Conservation (phyloP, 2,113 vertebrate genomes). For the Oreotrochilus melanogaster region DNA sequence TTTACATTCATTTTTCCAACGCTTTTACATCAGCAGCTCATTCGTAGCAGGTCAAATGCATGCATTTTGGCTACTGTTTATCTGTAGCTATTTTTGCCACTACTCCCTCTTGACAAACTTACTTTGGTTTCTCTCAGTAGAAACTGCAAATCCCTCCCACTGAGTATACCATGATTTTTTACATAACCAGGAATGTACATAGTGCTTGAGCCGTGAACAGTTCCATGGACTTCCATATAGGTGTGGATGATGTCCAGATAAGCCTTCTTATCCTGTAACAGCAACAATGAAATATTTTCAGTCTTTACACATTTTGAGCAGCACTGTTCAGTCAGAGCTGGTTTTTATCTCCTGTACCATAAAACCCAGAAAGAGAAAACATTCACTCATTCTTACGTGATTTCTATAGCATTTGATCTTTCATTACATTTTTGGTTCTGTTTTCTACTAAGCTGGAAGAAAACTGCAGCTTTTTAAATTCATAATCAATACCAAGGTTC, state of each 20-base stretch:
- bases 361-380: background rate
- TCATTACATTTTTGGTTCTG: background rate
- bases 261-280: slow-evolving; percentile 89
- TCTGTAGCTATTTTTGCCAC: background rate
- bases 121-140: slow-evolving; percentile 94
- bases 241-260: slow-evolving; percentile 95
- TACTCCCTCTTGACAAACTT: slow-evolving; percentile 7
- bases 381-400: background rate
- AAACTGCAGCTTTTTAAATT: background rate
- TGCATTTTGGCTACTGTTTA: background rate
- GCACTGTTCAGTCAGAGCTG: background rate
- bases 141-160: slow-evolving; percentile 95
- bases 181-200: slow-evolving; percentile 93
- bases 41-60: background rate
- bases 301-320: background rate
- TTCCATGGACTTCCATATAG: slow-evolving; percentile 96
- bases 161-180: slow-evolving; percentile 97
- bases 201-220: slow-evolving; percentile 92
- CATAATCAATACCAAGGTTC: background rate
- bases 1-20: background rate
- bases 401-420: background rate
- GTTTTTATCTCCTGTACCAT: background rate
- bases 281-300: background rate
- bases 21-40: background rate
- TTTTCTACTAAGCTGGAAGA: background rate